phyloP scores from a whole-genome alignment of 2,797 vertebrate genomes.

The Loris lydekkerianus region DNA sequence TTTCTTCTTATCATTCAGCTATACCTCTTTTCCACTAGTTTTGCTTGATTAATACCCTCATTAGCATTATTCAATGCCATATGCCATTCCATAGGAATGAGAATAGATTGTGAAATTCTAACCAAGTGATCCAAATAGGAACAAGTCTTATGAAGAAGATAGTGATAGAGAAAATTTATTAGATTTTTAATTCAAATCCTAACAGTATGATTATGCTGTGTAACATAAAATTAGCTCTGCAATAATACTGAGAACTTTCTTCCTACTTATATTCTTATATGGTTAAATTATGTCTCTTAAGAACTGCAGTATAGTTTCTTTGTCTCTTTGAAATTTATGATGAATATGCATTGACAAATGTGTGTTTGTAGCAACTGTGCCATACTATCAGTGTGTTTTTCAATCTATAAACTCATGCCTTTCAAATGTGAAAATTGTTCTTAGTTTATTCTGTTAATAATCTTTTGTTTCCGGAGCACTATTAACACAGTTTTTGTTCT shows the following conservation, averaged over 20 bases:
- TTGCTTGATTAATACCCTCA: neutral
- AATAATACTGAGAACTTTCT: neutral
- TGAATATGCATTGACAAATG: neutral
- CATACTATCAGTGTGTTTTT: neutral
- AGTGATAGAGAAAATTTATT: neutral
- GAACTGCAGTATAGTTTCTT: neutral
- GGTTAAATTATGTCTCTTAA: neutral
- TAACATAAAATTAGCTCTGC: neutral
- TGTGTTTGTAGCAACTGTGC: neutral
- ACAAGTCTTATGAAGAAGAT: neutral
- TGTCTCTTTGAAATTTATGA: neutral
- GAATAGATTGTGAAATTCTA: conserved; percentile 22
- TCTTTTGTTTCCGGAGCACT: neutral
- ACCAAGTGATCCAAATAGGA: neutral
- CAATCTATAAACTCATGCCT: neutral
- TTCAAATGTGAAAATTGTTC: neutral
- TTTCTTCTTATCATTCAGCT: neutral
- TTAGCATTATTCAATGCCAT: neutral
- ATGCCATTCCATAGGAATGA: neutral
- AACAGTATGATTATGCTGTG: neutral
- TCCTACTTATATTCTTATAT: neutral
- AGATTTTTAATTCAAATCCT: conserved; percentile 35
- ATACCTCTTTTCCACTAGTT: neutral
- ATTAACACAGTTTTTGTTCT: neutral
- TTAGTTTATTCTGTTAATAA: neutral